Percentiles rank a stretch among this genome's conserved stretches.
Conservation (phyloP, 2,797 vertebrate species). For the Characodon lateralis region DNA sequence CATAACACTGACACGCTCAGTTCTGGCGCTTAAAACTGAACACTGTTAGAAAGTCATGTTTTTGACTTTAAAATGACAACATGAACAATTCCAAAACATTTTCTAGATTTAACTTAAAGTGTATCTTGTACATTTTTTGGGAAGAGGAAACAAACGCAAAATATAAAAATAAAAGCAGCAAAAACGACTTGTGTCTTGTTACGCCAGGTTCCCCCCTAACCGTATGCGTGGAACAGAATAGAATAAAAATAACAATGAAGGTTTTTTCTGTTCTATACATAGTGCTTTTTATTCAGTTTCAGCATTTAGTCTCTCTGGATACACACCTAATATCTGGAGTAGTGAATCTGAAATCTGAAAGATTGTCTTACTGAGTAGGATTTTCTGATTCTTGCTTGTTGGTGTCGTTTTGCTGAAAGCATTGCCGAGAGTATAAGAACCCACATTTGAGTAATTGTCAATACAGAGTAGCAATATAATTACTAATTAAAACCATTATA, state of each 20-base stretch:
- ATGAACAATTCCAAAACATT: not conserved
- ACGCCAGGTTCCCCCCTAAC: too few relatives aligned
- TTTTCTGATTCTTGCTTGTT: not conserved
- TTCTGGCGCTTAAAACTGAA: slow-evolving; percentile 3
- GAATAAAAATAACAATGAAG: too few relatives aligned
- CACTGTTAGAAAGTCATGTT: not conserved
- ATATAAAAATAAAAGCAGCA: too few relatives aligned
- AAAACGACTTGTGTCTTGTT: too few relatives aligned
- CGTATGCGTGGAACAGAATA: too few relatives aligned
- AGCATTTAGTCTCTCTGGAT: not conserved
- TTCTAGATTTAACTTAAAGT: not conserved
- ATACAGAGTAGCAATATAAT: not conserved
- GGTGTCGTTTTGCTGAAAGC: too few relatives aligned
- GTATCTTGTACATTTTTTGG: not conserved
- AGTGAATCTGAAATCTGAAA: not conserved
- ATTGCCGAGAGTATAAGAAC: too few relatives aligned
- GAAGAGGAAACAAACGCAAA: not conserved
- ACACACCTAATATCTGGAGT: not conserved
- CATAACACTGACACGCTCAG: slow-evolving; percentile 19
- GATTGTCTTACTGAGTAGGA: not conserved
- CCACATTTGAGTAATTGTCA: not conserved
- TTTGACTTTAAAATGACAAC: not conserved
- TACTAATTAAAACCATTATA: not conserved
- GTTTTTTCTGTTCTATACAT: not conserved
- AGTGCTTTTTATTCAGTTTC: not conserved